These are phyloP conservation scores for Prietella phreatophila DNA, from an alignment of 2,113 vertebrate species.

Conservation along the genomic window DNA sequence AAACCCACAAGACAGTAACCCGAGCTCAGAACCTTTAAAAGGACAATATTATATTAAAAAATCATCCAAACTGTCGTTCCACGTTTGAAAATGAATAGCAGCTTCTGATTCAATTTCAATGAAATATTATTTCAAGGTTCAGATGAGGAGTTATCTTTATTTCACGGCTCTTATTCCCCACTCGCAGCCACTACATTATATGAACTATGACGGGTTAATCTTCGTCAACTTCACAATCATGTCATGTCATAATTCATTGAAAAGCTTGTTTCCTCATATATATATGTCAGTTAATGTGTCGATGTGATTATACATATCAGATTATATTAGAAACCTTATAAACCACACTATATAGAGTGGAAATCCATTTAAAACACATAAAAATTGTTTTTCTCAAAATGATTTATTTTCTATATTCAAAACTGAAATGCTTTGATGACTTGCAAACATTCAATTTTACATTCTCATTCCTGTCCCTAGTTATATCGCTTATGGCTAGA, in stretches of 20 bases:
- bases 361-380: not conserved
- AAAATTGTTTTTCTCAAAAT: not conserved
- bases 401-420: not conserved
- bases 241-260: not conserved
- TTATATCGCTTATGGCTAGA: not conserved
- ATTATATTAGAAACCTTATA: not conserved
- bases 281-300: not conserved
- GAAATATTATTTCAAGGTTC: not conserved
- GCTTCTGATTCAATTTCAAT: not conserved
- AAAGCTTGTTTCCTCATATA: not conserved
- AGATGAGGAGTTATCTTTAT: not conserved
- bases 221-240: not conserved
- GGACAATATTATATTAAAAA: not conserved
- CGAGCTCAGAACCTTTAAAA: not conserved
- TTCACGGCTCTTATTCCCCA: not conserved
- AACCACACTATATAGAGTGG: not conserved
- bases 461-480: not conserved
- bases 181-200: not conserved
- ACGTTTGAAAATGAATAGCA: not conserved
- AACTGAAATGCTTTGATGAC: not conserved
- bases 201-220: not conserved
- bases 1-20: not conserved
- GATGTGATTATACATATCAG: not conserved
- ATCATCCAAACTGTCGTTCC: not conserved
- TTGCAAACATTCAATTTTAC: not conserved